Conservation (phyloP, 2,113 vertebrate species). For the Crotalus viridis region DNA sequence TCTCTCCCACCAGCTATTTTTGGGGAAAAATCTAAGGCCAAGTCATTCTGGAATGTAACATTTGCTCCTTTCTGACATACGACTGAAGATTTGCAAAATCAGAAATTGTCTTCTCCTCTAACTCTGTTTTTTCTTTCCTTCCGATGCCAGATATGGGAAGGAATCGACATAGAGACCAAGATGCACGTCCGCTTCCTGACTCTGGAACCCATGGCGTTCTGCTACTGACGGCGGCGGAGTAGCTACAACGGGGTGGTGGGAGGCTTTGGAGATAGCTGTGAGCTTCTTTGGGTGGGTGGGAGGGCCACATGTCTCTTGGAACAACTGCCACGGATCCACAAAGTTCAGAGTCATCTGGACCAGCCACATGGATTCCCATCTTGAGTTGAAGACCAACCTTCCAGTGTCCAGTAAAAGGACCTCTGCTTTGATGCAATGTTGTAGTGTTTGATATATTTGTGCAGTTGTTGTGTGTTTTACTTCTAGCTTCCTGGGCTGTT, state of each 20-base stretch:
- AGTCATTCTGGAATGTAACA: background rate
- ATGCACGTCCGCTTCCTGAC: constrained; percentile 92
- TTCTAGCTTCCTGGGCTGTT: background rate
- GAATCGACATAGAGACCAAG: constrained; percentile 88
- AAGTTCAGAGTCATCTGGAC: background rate
- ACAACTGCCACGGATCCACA: background rate
- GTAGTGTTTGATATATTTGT: background rate
- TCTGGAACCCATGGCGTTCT: constrained; percentile 77
- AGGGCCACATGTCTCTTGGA: background rate
- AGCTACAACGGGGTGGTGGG: accelerated
- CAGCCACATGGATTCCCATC: background rate
- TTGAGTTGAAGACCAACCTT: background rate
- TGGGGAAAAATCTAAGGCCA: background rate
- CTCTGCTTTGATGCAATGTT: background rate
- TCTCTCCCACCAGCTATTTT: background rate
- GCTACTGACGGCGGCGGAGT: constrained; percentile 70
- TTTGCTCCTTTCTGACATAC: background rate
- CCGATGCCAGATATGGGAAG: constrained; percentile 82
- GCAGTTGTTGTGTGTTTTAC: background rate
- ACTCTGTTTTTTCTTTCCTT: background rate
- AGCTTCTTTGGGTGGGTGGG: background rate
- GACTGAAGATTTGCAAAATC: background rate
- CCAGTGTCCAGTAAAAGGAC: background rate
- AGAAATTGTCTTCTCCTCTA: background rate
- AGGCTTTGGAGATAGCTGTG: background rate